phyloP scores from a whole-genome alignment of 92 coral and sea anemone species.

The Montipora capitata region DNA sequence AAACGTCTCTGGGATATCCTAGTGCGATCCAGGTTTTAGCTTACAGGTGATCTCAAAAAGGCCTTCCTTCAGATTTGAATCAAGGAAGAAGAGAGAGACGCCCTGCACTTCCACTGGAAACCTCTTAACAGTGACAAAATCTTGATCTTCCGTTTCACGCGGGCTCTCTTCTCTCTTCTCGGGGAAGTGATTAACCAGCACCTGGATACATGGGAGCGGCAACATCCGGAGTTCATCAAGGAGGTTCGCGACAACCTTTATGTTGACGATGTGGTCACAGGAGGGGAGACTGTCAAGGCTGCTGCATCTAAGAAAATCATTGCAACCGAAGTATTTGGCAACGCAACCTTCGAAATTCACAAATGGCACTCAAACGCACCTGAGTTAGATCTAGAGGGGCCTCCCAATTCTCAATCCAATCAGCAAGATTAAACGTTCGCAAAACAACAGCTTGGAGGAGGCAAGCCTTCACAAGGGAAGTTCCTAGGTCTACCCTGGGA shows the following conservation, averaged over 20 bases:
- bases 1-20: constrained; percentile 50
- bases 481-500: constrained; percentile 77
- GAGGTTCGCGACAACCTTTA: constrained; percentile 51
- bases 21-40: constrained; percentile 33
- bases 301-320: constrained; percentile 46
- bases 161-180: constrained; percentile 63
- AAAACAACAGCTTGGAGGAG: constrained; percentile 70
- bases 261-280: constrained; percentile 73
- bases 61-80: constrained; percentile 57
- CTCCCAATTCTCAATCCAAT: constrained; percentile 25
- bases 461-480: constrained; percentile 40
- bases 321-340: constrained; percentile 41
- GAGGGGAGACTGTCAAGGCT: constrained; percentile 40
- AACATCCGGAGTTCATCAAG: constrained; percentile 55
- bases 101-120: constrained; percentile 69
- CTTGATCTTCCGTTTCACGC: constrained; percentile 51
- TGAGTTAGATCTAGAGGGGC: constrained; percentile 53
- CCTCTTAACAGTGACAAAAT: constrained; percentile 32
- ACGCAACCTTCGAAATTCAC: constrained; percentile 47
- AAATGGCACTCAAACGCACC: constrained; percentile 55
- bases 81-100: constrained; percentile 63
- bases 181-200: constrained; percentile 66
- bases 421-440: constrained; percentile 63
- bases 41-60: constrained; percentile 50
- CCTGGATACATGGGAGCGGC: constrained; percentile 49